A percentile compares a stretch with the other conserved stretches of the same genome.
phyloP scores from a whole-genome alignment of 2,888 invertebrate genomes.

The Diachrysia chrysitis region DNA sequence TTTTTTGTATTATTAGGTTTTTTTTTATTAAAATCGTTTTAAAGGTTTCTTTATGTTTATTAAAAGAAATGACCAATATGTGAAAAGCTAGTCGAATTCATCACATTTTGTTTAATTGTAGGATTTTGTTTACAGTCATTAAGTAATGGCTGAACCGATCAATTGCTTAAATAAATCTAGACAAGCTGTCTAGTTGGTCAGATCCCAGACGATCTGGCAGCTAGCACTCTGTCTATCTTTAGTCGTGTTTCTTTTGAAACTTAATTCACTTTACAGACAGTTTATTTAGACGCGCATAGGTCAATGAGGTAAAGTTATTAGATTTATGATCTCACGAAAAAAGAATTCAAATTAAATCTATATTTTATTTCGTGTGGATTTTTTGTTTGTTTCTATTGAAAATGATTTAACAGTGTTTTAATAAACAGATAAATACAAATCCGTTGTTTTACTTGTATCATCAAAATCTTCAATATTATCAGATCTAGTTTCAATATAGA shows the following conservation, averaged over 20 bases:
- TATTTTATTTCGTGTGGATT: background rate
- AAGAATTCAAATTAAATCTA: background rate
- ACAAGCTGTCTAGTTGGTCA: conserved; percentile 30
- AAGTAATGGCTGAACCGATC: background rate
- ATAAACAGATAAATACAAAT: background rate
- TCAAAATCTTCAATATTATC: conserved; percentile 11
- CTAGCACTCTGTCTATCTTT: conserved; percentile 44
- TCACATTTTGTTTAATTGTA: background rate
- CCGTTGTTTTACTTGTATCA: background rate
- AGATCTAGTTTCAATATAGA: conserved; percentile 1
- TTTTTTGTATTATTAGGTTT: too few relatives aligned
- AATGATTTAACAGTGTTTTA: background rate
- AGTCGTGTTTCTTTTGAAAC: conserved; percentile 41
- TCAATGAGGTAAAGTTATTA: conserved; percentile 7
- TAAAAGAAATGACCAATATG: too few relatives aligned
- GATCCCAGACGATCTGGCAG: conserved; percentile 46
- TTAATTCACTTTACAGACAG: conserved; percentile 16
- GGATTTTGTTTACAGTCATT: background rate
- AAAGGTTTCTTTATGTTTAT: too few relatives aligned
- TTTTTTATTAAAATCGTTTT: too few relatives aligned
- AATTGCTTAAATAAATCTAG: conserved; percentile 32
- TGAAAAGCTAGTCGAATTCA: background rate
- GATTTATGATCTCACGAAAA: background rate
- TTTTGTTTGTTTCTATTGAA: background rate
- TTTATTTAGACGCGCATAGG: conserved; percentile 20